These are phyloP conservation scores for Ameiurus melas DNA, from an alignment of 2,113 vertebrate species.

Conservation along the genomic window DNA sequence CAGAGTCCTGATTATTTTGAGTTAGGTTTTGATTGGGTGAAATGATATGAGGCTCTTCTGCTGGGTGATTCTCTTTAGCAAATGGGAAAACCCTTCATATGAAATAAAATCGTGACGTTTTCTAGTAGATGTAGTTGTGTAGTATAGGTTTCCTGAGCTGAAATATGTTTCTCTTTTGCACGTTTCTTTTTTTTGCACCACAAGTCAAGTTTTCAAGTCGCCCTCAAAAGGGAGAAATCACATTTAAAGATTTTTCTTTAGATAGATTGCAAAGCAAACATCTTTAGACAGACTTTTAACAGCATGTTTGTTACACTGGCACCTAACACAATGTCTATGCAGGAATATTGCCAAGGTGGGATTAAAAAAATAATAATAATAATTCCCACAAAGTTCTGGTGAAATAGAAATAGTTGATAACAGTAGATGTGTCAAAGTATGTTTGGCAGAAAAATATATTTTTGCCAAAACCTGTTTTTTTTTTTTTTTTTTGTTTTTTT, in stretches of 20 bases:
- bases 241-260: background rate
- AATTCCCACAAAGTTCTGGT: background rate
- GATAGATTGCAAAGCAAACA: background rate
- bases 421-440: no score
- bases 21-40: background rate
- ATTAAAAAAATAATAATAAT: background rate
- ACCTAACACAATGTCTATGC: background rate
- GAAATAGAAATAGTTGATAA: no score
- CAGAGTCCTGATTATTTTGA: slow-evolving; percentile 5
- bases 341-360: background rate
- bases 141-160: background rate
- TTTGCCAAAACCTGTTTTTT: background rate
- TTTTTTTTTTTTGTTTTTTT: background rate
- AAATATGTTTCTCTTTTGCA: background rate
- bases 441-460: no score
- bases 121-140: background rate
- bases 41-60: background rate
- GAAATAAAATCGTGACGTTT: background rate
- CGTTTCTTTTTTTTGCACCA: background rate
- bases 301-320: background rate
- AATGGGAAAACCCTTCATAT: background rate
- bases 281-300: background rate
- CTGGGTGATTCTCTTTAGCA: background rate
- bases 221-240: background rate
- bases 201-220: background rate